Conservation (phyloP, 2,888 invertebrate species). For the Acanthoscelides obtectus region DNA sequence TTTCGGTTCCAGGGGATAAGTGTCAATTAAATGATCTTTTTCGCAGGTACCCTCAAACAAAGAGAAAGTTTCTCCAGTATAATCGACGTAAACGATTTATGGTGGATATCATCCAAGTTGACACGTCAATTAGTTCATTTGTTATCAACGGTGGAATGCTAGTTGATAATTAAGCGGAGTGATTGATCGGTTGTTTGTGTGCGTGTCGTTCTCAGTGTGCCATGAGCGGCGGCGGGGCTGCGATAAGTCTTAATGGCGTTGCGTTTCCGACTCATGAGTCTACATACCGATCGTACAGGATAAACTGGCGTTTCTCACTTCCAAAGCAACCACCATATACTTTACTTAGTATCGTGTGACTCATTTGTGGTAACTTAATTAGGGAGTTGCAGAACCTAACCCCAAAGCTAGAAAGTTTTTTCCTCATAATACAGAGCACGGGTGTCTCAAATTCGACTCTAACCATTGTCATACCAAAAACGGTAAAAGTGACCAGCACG, state of each 20-base stretch:
- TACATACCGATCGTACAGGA: neutral
- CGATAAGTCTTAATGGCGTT: neutral
- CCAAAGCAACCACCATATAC: neutral
- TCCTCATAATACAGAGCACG: too few relatives aligned
- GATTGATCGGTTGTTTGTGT: neutral
- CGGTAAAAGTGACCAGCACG: too few relatives aligned
- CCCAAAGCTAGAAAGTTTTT: too few relatives aligned
- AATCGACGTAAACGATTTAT: constrained; percentile 1
- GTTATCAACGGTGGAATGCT: constrained; percentile 1
- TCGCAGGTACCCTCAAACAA: neutral
- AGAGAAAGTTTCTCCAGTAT: neutral
- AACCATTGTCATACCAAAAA: too few relatives aligned
- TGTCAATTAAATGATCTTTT: neutral
- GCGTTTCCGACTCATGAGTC: neutral
- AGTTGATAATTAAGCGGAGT: neutral
- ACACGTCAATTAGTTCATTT: constrained; percentile 16
- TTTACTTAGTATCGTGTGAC: neutral
- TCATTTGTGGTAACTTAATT: neutral
- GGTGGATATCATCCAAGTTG: constrained; percentile 1
- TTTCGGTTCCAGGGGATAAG: neutral
- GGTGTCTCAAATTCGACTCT: too few relatives aligned
- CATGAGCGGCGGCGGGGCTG: neutral
- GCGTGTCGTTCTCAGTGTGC: neutral
- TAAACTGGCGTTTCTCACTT: neutral
- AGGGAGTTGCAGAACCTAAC: neutral